Percentiles rank a stretch among this genome's conserved stretches.
These are phyloP conservation scores for Dendrolimus pini DNA, from an alignment of 2,888 invertebrate genomes.

Conservation along the genomic window DNA sequence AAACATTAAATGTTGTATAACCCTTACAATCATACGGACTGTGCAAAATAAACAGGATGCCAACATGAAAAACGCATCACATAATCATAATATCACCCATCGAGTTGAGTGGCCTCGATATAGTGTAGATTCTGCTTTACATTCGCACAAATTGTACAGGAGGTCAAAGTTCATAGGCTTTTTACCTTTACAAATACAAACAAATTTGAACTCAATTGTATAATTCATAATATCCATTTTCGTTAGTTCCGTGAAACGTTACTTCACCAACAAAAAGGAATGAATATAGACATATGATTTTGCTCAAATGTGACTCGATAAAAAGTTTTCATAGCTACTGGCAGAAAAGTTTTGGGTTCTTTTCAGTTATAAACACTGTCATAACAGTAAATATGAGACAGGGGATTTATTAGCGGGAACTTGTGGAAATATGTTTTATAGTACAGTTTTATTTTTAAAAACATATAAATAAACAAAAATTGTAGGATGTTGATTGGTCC, in stretches of 20 bases:
- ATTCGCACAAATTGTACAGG: conserved; percentile 28
- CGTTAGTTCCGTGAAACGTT: neutral
- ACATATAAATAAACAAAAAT: too few relatives aligned
- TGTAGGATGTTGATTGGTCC: too few relatives aligned
- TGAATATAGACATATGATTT: neutral
- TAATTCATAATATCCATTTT: neutral
- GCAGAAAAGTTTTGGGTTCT: neutral
- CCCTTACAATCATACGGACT: conserved; percentile 15
- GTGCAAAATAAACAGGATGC: conserved; percentile 44
- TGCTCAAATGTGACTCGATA: neutral
- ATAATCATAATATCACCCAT: conserved; percentile 53
- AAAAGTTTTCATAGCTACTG: neutral
- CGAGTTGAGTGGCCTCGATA: conserved; percentile 41
- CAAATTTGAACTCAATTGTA: neutral
- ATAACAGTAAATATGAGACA: too few relatives aligned
- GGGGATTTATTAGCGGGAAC: too few relatives aligned
- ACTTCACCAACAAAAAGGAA: neutral
- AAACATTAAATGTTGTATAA: neutral
- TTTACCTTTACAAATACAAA: neutral
- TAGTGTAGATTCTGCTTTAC: conserved; percentile 27
- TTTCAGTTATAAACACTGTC: neutral
- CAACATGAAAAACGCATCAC: conserved; percentile 57
- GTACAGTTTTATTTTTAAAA: too few relatives aligned
- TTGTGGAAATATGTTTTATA: too few relatives aligned
- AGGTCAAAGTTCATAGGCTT: neutral